phyloP scores from a whole-genome alignment of 2,888 invertebrate genomes.

The Cephonodes hylas region DNA sequence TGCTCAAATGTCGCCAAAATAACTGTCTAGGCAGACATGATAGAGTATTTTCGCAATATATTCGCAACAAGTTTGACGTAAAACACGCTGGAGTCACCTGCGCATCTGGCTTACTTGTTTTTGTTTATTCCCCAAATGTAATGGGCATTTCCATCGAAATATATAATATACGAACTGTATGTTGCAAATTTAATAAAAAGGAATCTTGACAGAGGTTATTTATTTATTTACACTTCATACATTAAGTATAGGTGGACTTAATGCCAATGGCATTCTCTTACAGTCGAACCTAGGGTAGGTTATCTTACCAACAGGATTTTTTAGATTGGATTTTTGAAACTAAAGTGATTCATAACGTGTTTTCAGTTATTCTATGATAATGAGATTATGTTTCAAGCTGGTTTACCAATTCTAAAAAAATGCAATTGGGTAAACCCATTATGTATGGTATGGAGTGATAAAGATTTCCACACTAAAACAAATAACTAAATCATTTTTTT shows the following conservation, averaged over 20 bases:
- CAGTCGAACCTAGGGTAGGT: no score
- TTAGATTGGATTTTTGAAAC: not conserved
- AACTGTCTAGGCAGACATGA: not conserved
- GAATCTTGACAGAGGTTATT: no score
- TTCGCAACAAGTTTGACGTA: constrained; percentile 1
- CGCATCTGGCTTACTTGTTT: not conserved
- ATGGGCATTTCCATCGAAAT: not conserved
- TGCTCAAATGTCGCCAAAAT: not conserved
- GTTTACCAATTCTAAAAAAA: no score
- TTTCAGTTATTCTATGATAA: not conserved
- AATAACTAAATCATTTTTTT: no score
- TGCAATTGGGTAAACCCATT: no score
- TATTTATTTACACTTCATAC: no score
- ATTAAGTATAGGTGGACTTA: no score
- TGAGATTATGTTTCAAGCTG: no score
- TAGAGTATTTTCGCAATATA: not conserved
- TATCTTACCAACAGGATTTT: not conserved
- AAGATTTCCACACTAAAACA: no score
- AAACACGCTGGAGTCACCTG: not conserved
- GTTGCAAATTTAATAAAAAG: no score
- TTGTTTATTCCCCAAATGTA: not conserved
- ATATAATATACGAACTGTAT: no score
- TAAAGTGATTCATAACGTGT: not conserved
- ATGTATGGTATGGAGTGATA: not conserved
- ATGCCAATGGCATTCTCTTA: no score